phyloP scores from a whole-genome alignment of 2,113 vertebrate species.

The Elephantulus edwardii region DNA sequence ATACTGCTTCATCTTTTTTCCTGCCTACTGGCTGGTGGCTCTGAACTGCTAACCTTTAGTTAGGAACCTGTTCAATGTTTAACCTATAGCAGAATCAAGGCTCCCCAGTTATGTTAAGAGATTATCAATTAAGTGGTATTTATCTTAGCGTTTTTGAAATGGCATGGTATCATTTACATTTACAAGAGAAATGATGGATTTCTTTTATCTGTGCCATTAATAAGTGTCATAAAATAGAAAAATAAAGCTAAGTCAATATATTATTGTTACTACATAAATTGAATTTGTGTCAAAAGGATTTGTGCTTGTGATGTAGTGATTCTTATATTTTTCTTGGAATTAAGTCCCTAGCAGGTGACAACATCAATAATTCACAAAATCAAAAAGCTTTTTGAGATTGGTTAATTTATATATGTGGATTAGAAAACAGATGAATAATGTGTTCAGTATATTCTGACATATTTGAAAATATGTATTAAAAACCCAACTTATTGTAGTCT shows the following conservation, averaged over 20 bases:
- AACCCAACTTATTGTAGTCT: slow-evolving; percentile 39
- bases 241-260: slow-evolving; percentile 77
- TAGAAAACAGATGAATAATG: slow-evolving; percentile 71
- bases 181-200: slow-evolving; percentile 70
- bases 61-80: too few species aligned
- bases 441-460: slow-evolving; percentile 61
- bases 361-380: slow-evolving; percentile 80
- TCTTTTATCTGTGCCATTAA: slow-evolving; percentile 73
- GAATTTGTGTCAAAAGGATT: slow-evolving; percentile 81
- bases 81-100: too few species aligned
- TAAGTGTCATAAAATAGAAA: slow-evolving; percentile 77
- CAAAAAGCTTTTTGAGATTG: slow-evolving; percentile 72
- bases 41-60: too few species aligned
- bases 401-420: slow-evolving; percentile 77
- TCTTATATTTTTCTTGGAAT: slow-evolving; percentile 80
- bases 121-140: slow-evolving; percentile 54
- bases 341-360: slow-evolving; percentile 80
- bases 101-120: slow-evolving; percentile 24
- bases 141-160: slow-evolving; percentile 57
- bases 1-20: too few species aligned
- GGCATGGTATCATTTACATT: slow-evolving; percentile 54
- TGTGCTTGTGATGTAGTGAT: slow-evolving; percentile 78
- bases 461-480: slow-evolving; percentile 55
- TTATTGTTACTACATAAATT: slow-evolving; percentile 80
- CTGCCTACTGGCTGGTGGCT: too few species aligned